Percentiles rank a stretch among this genome's conserved stretches.
Evolutionary conservation across 2,113 vertebrate genomes (phyloP).

Genomic region (Sebastes schlegelii): DNA sequence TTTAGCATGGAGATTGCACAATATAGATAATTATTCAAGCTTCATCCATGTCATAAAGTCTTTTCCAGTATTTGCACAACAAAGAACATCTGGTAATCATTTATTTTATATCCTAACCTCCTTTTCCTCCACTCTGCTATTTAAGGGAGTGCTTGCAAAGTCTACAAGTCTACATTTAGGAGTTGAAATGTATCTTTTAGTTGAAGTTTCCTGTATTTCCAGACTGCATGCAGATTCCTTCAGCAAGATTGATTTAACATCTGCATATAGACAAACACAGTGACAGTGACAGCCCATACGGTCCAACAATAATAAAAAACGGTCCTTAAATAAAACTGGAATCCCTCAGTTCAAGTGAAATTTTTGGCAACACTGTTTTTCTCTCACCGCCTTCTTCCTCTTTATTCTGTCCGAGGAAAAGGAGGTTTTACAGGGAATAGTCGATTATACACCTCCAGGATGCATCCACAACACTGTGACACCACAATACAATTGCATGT

Average conservation of each 20-base stretch:
- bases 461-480: background rate
- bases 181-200: constrained; percentile 23
- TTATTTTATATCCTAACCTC: background rate
- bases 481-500: background rate
- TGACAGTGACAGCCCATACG: background rate
- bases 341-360: constrained; percentile 2
- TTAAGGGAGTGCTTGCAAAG: constrained; percentile 59
- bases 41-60: background rate
- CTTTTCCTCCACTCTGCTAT: constrained; percentile 31
- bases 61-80: background rate
- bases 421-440: background rate
- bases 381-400: background rate
- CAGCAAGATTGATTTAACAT: background rate
- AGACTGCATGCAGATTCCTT: background rate
- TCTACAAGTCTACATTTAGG: constrained; percentile 18
- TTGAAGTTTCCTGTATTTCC: background rate
- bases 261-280: background rate
- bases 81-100: constrained; percentile 56
- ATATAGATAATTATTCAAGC: background rate
- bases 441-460: background rate
- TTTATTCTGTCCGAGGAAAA: constrained; percentile 8
- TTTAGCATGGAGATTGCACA: background rate
- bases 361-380: constrained; percentile 1
- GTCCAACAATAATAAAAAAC: background rate
- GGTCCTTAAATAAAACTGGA: background rate